Evolutionary conservation across 1,140 invertebrate genomes (phyloP).

Genomic region (Lepidostoma basale): DNA sequence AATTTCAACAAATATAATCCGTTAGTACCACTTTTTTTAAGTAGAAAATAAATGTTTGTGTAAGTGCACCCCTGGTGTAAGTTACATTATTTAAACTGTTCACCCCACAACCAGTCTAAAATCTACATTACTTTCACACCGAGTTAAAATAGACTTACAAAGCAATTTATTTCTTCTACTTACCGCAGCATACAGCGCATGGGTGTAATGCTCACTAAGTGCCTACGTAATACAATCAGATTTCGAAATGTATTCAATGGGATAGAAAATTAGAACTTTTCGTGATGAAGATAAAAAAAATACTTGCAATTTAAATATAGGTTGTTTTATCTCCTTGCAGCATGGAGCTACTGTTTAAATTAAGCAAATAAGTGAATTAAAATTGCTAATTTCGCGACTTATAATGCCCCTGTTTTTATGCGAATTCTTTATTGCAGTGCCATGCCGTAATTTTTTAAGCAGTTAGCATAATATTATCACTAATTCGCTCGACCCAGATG

Average conservation of each 20-base stretch:
- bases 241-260: too few species aligned
- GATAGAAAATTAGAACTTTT: too few species aligned
- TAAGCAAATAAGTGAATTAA: slow-evolving; percentile 46
- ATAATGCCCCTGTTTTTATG: slow-evolving; percentile 43
- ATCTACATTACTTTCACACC: slow-evolving; percentile 39
- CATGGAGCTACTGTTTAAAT: slow-evolving; percentile 38
- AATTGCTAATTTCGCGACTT: slow-evolving; percentile 45
- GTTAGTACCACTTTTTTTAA: too few species aligned
- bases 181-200: not conserved
- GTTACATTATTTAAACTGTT: slow-evolving; percentile 23
- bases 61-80: not conserved
- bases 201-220: too few species aligned
- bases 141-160: slow-evolving; percentile 25
- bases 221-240: too few species aligned
- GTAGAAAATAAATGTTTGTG: too few species aligned
- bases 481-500: too few species aligned
- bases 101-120: slow-evolving; percentile 30
- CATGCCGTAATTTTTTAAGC: slow-evolving; percentile 15
- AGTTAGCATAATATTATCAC: too few species aligned
- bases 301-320: slow-evolving; percentile 20
- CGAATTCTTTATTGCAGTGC: slow-evolving; percentile 19
- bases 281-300: not conserved
- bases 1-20: too few species aligned
- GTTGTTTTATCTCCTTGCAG: slow-evolving; percentile 39
- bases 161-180: slow-evolving; percentile 23